Conservation (phyloP, 2,888 invertebrate species). For the Ecliptopera silaceata region DNA sequence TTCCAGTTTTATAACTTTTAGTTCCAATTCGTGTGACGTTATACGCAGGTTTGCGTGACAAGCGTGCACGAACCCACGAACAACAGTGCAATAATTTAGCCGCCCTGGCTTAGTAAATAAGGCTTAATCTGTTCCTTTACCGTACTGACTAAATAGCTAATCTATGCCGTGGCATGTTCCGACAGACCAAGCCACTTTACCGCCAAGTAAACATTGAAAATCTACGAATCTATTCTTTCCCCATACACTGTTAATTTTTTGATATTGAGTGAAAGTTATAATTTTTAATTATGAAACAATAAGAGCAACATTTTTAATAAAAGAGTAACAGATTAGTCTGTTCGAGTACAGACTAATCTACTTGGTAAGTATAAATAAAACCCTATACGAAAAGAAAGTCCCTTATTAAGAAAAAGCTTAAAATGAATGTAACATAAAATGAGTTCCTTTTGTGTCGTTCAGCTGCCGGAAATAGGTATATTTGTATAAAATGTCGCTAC, state of each 20-base stretch:
- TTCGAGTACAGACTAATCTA: too few species aligned
- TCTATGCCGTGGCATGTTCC: slow-evolving; percentile 39
- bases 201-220: too few species aligned
- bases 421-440: background rate
- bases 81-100: slow-evolving; percentile 56
- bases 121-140: slow-evolving; percentile 15
- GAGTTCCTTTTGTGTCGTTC: slow-evolving; percentile 8
- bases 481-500: background rate
- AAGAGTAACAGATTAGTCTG: too few species aligned
- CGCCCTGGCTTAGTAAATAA: slow-evolving; percentile 9
- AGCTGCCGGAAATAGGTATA: slow-evolving; percentile 6
- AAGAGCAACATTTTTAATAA: too few species aligned
- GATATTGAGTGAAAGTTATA: too few species aligned
- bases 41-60: slow-evolving; percentile 53
- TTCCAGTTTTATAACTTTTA: slow-evolving; percentile 44
- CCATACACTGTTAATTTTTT: too few species aligned
- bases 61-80: slow-evolving; percentile 55
- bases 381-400: too few species aligned
- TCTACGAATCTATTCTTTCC: too few species aligned
- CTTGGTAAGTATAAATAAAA: too few species aligned
- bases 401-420: background rate
- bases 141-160: slow-evolving; percentile 3
- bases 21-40: slow-evolving; percentile 42
- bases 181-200: slow-evolving; percentile 40
- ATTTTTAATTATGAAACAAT: too few species aligned